phyloP scores from a whole-genome alignment of 2,888 invertebrate genomes.

The Amiota communis region DNA sequence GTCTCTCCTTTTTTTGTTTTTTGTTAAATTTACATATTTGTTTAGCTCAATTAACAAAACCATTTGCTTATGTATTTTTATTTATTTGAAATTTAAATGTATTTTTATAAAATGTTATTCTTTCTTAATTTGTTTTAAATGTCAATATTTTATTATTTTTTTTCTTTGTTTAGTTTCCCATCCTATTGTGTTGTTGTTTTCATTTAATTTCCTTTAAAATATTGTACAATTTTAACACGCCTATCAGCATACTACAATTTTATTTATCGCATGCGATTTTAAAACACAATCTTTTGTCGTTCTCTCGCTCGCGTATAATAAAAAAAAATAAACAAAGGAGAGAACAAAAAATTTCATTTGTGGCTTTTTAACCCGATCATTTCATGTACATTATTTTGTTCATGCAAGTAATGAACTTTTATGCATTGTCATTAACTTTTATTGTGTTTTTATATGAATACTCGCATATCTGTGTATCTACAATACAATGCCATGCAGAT shows the following conservation, averaged over 20 bases:
- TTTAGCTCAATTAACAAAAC: too few relatives aligned
- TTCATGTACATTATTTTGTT: constrained; percentile 16
- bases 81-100: too few relatives aligned
- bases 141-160: neutral
- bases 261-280: constrained; percentile 24
- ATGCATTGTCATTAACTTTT: constrained; percentile 63
- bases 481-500: too few relatives aligned
- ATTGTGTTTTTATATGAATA: constrained; percentile 45
- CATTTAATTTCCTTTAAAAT: constrained; percentile 10
- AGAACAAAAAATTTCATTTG: constrained; percentile 9
- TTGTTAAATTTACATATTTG: too few relatives aligned
- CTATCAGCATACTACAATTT: neutral
- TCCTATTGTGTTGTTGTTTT: neutral
- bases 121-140: neutral
- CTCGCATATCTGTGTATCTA: too few relatives aligned
- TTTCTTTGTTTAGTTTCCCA: too few relatives aligned
- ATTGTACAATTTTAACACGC: too few relatives aligned
- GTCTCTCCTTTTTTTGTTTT: too few relatives aligned
- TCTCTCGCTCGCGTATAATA: neutral
- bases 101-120: constrained; percentile 2
- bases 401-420: constrained; percentile 59
- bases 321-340: neutral
- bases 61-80: too few relatives aligned
- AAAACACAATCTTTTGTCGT: neutral
- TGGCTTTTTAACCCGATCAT: constrained; percentile 5